These are phyloP conservation scores for Oriolus oriolus DNA, from an alignment of 2,113 vertebrate genomes.

Conservation along the genomic window DNA sequence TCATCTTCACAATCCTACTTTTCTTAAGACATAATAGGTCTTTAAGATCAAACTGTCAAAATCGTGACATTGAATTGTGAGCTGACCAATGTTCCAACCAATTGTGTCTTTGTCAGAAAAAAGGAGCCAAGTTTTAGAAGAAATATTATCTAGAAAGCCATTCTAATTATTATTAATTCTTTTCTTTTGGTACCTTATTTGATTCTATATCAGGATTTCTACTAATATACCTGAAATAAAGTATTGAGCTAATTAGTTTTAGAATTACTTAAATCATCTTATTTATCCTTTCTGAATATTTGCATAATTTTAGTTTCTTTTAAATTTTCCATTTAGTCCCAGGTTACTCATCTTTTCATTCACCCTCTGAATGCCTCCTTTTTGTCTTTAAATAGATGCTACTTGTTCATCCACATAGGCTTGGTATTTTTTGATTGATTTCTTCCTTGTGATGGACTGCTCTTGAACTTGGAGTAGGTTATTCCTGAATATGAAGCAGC, in stretches of 20 bases:
- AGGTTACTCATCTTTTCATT: neutral
- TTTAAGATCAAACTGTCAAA: neutral
- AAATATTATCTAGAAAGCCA: neutral
- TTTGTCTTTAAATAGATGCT: neutral
- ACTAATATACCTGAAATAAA: neutral
- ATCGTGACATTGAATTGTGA: neutral
- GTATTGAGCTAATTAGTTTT: neutral
- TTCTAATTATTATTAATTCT: neutral
- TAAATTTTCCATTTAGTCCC: neutral
- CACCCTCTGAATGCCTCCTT: neutral
- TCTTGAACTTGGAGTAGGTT: neutral
- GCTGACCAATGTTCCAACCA: neutral
- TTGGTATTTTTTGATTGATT: neutral
- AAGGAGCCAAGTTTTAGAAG: neutral
- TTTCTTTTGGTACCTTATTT: neutral
- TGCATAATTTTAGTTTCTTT: neutral
- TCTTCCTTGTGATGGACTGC: neutral
- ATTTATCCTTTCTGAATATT: neutral
- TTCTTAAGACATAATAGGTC: neutral
- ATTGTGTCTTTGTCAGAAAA: neutral
- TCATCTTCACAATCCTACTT: neutral
- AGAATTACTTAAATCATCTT: neutral
- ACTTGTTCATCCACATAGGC: neutral
- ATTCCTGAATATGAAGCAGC: neutral
- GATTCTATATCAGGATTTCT: neutral